Base-by-base conservation (phyloP, 2,113 vertebrate genomes). In the Rhinolophus ferrumequinum region DNA sequence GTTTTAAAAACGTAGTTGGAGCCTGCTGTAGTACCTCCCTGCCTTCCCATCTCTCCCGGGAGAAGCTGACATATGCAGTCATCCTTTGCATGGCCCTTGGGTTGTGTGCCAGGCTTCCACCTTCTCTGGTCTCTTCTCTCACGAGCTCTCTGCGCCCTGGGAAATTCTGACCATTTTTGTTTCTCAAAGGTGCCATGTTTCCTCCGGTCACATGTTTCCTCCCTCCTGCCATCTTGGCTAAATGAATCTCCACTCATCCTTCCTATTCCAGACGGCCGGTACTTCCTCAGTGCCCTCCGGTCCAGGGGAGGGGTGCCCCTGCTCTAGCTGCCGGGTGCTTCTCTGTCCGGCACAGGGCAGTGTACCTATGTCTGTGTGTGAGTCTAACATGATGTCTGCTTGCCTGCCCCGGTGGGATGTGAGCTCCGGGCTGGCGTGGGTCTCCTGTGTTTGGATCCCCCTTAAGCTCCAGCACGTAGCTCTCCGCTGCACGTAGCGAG, bases 271-370 rank as follows among this genome's bases (percentile, higher is more conserved):
- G 86, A 47, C 6, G 0, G 5, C 12, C 7, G 56, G 18, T 15
- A 9, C 38, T 44, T 56, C 28, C 28, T 5, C 10, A 2, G 16
- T n/a, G 44, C 52, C 28, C 72, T 84, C 82, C 13, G 6, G 54
- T 5, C 12, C 10, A 3, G 33, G 24, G 18, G 77, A 62, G 15
- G 11, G 18, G 2, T 41, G 35, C 6, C 38, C 19, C 52, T 41
- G 0, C 15, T 14, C 1, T n/a, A 75, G 28, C 35, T 18, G 60
- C 66, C 0, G 1, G 1, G 5, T 3, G 4, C 38, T n/a, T 52
- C 33, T 52, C 22, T 5, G 0, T 28, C 47, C 0, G 12, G 62
- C 4, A 8, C 38, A 0, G 0, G 26, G 30, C 26, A 1, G 4
- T 67, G 15, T 56, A 3, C 0, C 0, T 5, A 6, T 3, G 22